phyloP scores from a whole-genome alignment of 2,113 vertebrate genomes.

The Picathartes gymnocephalus region DNA sequence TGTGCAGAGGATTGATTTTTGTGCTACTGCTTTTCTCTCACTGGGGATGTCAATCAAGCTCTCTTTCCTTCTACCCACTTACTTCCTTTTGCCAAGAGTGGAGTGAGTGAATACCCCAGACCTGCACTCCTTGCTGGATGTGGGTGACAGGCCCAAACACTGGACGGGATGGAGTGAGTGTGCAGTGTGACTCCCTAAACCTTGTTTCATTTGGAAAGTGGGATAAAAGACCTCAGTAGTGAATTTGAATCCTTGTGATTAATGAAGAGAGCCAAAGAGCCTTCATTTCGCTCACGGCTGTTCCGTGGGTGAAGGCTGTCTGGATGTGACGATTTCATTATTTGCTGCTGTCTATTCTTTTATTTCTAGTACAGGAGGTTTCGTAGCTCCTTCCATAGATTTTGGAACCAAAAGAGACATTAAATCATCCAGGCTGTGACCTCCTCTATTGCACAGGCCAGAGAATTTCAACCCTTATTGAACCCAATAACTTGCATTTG shows the following conservation, averaged over 20 bases:
- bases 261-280: background rate
- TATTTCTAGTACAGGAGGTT: background rate
- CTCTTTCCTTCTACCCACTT: background rate
- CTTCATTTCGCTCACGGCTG: background rate
- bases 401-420: background rate
- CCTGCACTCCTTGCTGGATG: background rate
- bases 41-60: background rate
- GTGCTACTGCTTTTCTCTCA: background rate
- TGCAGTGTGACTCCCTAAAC: background rate
- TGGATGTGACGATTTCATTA: background rate
- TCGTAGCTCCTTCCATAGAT: background rate
- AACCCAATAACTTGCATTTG: constrained; percentile 16
- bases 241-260: background rate
- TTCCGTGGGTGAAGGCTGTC: background rate
- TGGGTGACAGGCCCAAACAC: background rate
- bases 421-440: constrained; percentile 21
- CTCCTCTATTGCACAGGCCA: background rate
- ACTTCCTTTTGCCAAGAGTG: background rate
- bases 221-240: background rate
- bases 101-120: background rate
- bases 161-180: accelerated
- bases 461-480: constrained; percentile 10
- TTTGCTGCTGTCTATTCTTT: background rate
- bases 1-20: background rate
- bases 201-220: background rate